Conservation (phyloP, 1,140 invertebrate species). For the Chironomus striatipennis region DNA sequence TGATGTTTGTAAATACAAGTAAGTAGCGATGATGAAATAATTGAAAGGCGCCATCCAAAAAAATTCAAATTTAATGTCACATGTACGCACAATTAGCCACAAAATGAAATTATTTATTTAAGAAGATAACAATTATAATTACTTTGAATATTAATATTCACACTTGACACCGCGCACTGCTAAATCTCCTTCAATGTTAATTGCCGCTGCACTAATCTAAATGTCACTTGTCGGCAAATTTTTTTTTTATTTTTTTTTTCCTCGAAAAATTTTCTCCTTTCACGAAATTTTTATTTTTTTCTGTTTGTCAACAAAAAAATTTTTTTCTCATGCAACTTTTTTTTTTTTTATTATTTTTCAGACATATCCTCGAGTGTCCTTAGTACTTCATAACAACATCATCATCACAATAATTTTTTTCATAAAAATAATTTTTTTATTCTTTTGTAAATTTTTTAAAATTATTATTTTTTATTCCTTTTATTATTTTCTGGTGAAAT, state of each 20-base stretch:
- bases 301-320: slow-evolving; percentile 18
- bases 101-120: background rate
- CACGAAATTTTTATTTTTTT: background rate
- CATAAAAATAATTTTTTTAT: background rate
- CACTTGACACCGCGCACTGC: background rate
- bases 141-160: background rate
- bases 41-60: background rate
- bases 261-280: too few species aligned
- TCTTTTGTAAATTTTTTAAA: background rate
- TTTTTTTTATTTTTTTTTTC: background rate
- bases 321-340: background rate
- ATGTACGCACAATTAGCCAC: background rate
- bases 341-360: background rate
- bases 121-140: background rate
- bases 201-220: background rate
- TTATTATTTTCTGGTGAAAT: background rate
- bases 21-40: slow-evolving; percentile 2
- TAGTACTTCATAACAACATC: background rate
- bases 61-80: background rate
- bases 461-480: background rate
- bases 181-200: background rate
- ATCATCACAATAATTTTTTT: too few species aligned
- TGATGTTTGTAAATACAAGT: background rate
- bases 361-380: background rate
- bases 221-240: background rate